Evolutionary conservation across 1,140 invertebrate genomes (phyloP).

Genomic region (Platyscapa corneri): DNA sequence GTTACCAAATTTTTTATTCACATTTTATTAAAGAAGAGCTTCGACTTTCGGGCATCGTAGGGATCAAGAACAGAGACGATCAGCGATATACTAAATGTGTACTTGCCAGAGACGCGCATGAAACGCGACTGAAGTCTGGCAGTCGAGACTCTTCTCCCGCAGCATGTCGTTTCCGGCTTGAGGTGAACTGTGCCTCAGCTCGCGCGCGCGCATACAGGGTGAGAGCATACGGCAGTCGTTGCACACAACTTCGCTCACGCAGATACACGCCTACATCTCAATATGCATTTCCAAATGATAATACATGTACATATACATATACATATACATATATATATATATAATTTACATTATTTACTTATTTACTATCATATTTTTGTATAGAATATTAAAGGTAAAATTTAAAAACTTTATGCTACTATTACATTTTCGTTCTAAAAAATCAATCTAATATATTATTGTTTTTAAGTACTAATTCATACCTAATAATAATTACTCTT

Average conservation of each 20-base stretch:
- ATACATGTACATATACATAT: too few relatives aligned
- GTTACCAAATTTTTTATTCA: not conserved
- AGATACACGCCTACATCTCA: too few relatives aligned
- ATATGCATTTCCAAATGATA: too few relatives aligned
- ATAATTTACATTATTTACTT: too few relatives aligned
- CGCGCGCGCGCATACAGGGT: slow-evolving; percentile 48
- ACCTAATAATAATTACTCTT: too few relatives aligned
- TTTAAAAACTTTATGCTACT: too few relatives aligned
- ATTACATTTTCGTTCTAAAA: too few relatives aligned
- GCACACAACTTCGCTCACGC: not conserved
- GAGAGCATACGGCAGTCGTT: not conserved
- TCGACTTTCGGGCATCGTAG: not conserved
- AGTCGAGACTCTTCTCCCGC: slow-evolving; percentile 20
- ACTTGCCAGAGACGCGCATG: slow-evolving; percentile 60
- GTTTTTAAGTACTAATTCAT: too few relatives aligned
- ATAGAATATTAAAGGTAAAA: too few relatives aligned
- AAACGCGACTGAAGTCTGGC: slow-evolving; percentile 60
- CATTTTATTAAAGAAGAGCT: not conserved
- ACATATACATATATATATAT: too few relatives aligned
- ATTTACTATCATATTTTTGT: too few relatives aligned
- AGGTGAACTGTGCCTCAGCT: slow-evolving; percentile 9
- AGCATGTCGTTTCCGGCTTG: slow-evolving; percentile 15
- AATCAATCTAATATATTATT: too few relatives aligned
- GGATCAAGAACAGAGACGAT: not conserved
- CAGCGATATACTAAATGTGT: not conserved